Evolutionary conservation across 2,797 vertebrate genomes (phyloP).

Genomic region (Protosalanx chinensis): DNA sequence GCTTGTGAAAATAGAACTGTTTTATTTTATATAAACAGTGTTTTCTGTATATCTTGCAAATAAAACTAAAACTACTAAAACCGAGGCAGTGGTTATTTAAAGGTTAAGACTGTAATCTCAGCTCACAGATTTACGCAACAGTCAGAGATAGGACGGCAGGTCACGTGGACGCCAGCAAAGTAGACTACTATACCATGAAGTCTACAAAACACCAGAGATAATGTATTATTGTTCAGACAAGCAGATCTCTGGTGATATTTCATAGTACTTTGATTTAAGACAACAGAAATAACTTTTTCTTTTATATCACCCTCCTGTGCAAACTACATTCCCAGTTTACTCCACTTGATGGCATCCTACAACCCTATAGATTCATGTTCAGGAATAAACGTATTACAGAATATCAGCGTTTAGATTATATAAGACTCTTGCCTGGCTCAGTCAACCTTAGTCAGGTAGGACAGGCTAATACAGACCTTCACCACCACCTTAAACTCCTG

Average conservation of each 20-base stretch:
- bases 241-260: background rate
- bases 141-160: constrained; percentile 4
- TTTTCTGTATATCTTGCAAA: constrained; percentile 18
- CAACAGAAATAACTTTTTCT: background rate
- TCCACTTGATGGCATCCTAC: background rate
- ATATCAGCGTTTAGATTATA: too few relatives aligned
- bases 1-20: constrained; percentile 6
- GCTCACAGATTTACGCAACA: background rate
- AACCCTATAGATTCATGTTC: too few relatives aligned
- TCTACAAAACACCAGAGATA: background rate
- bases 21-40: constrained; percentile 20
- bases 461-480: too few relatives aligned
- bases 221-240: background rate
- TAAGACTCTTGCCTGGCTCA: too few relatives aligned
- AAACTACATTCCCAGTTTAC: too few relatives aligned
- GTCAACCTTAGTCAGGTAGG: too few relatives aligned
- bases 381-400: too few relatives aligned
- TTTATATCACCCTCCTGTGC: too few relatives aligned
- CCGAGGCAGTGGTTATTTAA: constrained; percentile 7
- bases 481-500: too few relatives aligned
- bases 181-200: background rate
- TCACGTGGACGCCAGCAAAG: background rate
- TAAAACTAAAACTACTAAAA: too few relatives aligned
- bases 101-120: constrained; percentile 1
- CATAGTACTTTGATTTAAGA: background rate